Evolutionary conservation across 2,888 invertebrate genomes (phyloP), one percentile per base, ranked within the genome.

Genomic region (Phasia obesa): DNA sequence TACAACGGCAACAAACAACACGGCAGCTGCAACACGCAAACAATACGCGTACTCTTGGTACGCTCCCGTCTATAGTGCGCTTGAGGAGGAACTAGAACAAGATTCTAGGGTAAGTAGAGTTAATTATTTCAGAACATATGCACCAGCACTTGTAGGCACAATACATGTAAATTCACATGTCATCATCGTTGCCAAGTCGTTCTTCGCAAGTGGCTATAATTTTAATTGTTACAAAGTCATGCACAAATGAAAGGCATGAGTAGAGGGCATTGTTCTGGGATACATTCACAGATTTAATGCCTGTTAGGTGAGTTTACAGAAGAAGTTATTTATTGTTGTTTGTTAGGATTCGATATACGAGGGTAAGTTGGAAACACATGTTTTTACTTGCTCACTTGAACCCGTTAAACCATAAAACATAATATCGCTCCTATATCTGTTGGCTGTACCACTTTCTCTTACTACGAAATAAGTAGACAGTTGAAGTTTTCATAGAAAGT

Each of bases 1-100:
- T 64, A 57, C 77, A 31, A 31, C 76, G n/a, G 65, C 69, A 79
- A 23, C 84, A 65, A 85, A 84, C 85, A 86, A 87, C 85, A 86
- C 88, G 87, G 88, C 88, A 86, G 86, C 88, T 78, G 86, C 88
- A 84, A 87, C 88, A 85, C 89, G 91, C 53, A 91, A 91, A 81
- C 91, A 91, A 84, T 89, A 90, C 86, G 89, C 91, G 87, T 90
- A 91, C 89, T 91, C 91, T 69, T 91, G 91, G 91, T 91, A 91
- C 90, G 91, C 90, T 85, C 91, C 91, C 42, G 91, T 91, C 53
- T 91, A 91, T 71, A 91, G 91, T 87, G 91, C 91, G 76, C 90
- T 91, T 85, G 90, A 91, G 88, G 91, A 91, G 88, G 91, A 91
- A 88, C 89, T 90, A 86, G 91, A 91, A 87, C 91, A 91, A 86